Evolutionary conservation across 2,888 invertebrate species (phyloP), one percentile per base, ranked within the genome.

Genomic region (Apomyelois bistriatella): DNA sequence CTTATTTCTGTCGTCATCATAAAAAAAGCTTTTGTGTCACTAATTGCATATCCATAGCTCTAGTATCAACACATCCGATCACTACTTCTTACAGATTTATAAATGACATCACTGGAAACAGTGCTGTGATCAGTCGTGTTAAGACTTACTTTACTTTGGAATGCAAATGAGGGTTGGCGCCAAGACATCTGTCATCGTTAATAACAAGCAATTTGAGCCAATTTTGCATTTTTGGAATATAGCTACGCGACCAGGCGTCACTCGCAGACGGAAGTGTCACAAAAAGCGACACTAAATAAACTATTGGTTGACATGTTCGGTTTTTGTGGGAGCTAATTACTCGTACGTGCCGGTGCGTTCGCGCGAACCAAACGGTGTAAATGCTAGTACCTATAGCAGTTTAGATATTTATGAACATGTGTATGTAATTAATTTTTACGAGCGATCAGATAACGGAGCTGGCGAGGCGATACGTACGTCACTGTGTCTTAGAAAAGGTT

Each of bases 341-440:
- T 70, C 74, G 71, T 68, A 72, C 69, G 78, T 80, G 80, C 79
- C 79, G 76, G 78, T 70, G 76, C 70, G 76, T 62, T 76, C 76
- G 76, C 79, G 84, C 79, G 81, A 78, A 73, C 72, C 76, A 77
- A 75, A 81, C 81, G 82, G 79, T 72, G 83, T 82, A 83, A 85
- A 85, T 79, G 84, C 81, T 79, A 82, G 76, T 38, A 13, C n/a
- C n/a, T n/a, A n/a, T n/a, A n/a, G n/a, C 83, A 83, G 82, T 81
- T 85, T 79, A 84, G 85, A 88, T 86, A 85, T 87, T 86, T 87
- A 85, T 83, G 84, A 87, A 88, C 88, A 88, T 86, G 82, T 88
- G 88, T 88, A 86, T 75, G 85, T 85, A 89, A 89, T 88, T 88
- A 89, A 87, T 88, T 85, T 89, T 89, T 87, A 88, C 85, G 84